phyloP scores from a whole-genome alignment of 2,113 vertebrate genomes.

The Macrotus californicus region DNA sequence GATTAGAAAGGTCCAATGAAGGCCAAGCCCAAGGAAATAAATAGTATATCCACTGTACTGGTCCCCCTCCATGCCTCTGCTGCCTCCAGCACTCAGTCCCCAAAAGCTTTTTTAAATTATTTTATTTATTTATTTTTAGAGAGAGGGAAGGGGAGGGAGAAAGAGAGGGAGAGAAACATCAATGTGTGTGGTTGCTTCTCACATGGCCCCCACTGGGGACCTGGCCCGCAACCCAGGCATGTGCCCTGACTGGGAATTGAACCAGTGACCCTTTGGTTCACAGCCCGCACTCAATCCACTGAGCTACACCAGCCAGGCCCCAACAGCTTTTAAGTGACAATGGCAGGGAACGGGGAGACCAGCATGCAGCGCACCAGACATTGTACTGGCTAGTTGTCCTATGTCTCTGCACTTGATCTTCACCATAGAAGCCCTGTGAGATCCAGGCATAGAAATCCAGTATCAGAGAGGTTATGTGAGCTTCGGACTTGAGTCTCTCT shows the following conservation, averaged over 20 bases:
- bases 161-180: no score
- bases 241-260: no score
- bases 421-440: background rate
- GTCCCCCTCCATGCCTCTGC: background rate
- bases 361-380: accelerated
- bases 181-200: no score
- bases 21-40: background rate
- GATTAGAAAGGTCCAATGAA: background rate
- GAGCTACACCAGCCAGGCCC: no score
- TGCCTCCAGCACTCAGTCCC: background rate
- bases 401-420: accelerated
- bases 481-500: background rate
- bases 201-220: no score
- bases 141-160: no score
- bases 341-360: background rate
- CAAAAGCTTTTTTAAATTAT: background rate
- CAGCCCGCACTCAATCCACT: no score
- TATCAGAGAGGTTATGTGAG: background rate
- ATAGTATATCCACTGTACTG: accelerated
- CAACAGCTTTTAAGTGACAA: background rate
- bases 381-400: background rate
- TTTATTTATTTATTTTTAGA: no score
- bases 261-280: no score
- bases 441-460: background rate
- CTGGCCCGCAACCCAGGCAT: no score